Conservation (phyloP, 1,140 invertebrate species). For the Orussus abietinus region DNA sequence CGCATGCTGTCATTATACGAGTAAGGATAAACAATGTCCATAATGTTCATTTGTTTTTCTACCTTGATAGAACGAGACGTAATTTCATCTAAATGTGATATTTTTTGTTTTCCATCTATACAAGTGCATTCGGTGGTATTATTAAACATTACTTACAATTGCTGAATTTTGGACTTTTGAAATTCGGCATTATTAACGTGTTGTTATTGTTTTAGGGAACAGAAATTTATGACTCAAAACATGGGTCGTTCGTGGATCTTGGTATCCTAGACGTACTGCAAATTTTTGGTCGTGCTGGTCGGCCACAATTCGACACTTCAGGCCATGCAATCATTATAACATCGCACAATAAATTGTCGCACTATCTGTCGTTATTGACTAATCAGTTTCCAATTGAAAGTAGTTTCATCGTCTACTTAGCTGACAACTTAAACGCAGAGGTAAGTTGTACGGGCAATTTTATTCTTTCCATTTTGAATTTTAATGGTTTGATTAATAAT, state of each 20-base stretch:
- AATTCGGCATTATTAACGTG: background rate
- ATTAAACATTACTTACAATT: too few relatives aligned
- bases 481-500: background rate
- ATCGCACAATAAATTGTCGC: constrained; percentile 83
- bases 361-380: constrained; percentile 91
- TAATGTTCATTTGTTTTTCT: constrained; percentile 1
- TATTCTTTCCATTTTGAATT: constrained; percentile 3
- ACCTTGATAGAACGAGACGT: background rate
- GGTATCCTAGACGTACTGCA: constrained; percentile 97
- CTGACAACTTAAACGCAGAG: constrained; percentile 98
- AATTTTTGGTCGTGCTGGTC: constrained; percentile 97
- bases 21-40: constrained; percentile 50
- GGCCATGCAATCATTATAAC: constrained; percentile 97
- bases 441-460: constrained; percentile 50
- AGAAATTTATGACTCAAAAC: constrained; percentile 95
- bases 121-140: constrained; percentile 3
- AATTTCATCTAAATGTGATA: constrained; percentile 1
- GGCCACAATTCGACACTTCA: constrained; percentile 88
- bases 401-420: constrained; percentile 86
- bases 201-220: constrained; percentile 90
- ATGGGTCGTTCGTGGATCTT: constrained; percentile 90
- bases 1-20: constrained; percentile 95
- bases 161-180: background rate
- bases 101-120: constrained; percentile 5
- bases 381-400: constrained; percentile 98